phyloP scores from a whole-genome alignment of 2,113 vertebrate genomes.

The Charina bottae region DNA sequence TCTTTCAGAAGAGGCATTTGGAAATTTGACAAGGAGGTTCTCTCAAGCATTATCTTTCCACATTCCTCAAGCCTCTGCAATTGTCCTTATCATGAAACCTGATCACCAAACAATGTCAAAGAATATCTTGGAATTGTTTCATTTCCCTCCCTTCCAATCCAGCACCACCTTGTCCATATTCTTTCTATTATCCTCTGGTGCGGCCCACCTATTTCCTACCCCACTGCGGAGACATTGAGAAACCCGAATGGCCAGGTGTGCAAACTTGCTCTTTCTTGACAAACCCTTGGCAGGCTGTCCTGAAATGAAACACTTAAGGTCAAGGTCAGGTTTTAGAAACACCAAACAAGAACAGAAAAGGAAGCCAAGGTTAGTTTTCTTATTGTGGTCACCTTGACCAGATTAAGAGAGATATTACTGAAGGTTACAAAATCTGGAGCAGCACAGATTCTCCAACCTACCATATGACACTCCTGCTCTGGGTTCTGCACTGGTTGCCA shows the following conservation, averaged over 20 bases:
- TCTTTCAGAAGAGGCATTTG: neutral
- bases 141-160: conserved; percentile 3
- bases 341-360: neutral
- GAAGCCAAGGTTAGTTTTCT: neutral
- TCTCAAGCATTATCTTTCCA: neutral
- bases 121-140: conserved; percentile 52
- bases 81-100: conserved; percentile 39
- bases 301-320: conserved; percentile 58
- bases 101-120: conserved; percentile 42
- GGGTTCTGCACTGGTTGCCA: neutral
- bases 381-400: neutral
- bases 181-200: conserved; percentile 22
- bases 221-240: conserved; percentile 42
- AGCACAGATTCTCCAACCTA: neutral
- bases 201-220: neutral
- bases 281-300: conserved; percentile 67
- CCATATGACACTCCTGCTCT: neutral
- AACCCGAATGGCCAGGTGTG: conserved; percentile 70
- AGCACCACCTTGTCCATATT: conserved; percentile 42
- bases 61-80: conserved; percentile 35
- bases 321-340: conserved; percentile 38
- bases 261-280: conserved; percentile 65
- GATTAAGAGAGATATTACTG: neutral
- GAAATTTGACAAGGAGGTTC: conserved; percentile 1
- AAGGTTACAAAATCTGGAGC: neutral